Evolutionary conservation across 2,113 vertebrate genomes (phyloP), one percentile per base, ranked within the genome.

Genomic region (Zingel zingel): DNA sequence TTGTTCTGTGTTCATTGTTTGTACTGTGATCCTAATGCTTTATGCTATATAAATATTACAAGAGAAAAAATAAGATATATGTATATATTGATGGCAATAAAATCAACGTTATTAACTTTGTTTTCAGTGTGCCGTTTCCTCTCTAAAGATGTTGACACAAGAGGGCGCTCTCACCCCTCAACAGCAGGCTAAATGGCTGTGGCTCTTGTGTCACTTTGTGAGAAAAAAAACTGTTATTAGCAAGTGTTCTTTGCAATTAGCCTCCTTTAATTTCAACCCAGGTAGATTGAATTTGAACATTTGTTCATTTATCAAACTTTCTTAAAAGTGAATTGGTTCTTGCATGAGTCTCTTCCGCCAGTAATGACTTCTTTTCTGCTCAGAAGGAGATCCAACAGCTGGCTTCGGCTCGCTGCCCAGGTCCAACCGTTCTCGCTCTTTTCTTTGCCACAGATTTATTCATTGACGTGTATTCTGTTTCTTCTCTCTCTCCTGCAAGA

Each of bases 21-120:
- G 87, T 85, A 81, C 56, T 43, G 77, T 88, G 74, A 89, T 74
- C 67, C 61, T 79, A 36, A 89, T 84, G 81, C 85, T 91, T 91
- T 75, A 79, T 86, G 70, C 56, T 91, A 47, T 83, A 84, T 67
- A 63, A 69, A 77, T 89, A 62, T 85, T 21, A 48, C 53, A 68
- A 86, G 21, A 79, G 27, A 72, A 68, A 63, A 66, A 39, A 39
- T 53, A 56, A 81, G 51, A 86, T 87, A 69, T 84, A 73, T 94
- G 82, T 94, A 89, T 87, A 90, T 92, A 92, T 87, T 74, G 68
- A 85, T 89, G 91, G 88, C 85, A 95, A 94, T 95, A 94, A 92
- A 94, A 88, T 82, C 50, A 70, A 74, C 66, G 83, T 69, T 68
- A 68, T 82, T 67, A 79, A 78, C 63, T 59, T 11, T 16, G 23